Conservation (phyloP, 2,888 invertebrate species). For the Zootermopsis nevadensis region DNA sequence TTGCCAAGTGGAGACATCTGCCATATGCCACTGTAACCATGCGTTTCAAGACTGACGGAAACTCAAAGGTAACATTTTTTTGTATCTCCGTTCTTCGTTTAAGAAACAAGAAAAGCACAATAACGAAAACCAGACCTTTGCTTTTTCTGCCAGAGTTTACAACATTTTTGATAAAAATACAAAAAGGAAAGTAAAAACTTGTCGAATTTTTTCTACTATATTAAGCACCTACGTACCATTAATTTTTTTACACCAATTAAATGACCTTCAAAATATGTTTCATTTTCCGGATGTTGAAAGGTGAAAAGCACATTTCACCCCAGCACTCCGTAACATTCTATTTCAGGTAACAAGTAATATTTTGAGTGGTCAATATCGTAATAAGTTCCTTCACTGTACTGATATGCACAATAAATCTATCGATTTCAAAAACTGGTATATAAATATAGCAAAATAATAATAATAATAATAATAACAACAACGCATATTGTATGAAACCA, state of each 20-base stretch:
- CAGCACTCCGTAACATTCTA: neutral
- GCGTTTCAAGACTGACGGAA: neutral
- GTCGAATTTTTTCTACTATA: constrained; percentile 19
- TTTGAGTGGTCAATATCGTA: too few species aligned
- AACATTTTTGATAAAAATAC: neutral
- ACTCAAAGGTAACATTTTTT: constrained; percentile 4
- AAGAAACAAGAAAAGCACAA: neutral
- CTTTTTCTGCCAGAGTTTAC: neutral
- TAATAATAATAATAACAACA: too few species aligned
- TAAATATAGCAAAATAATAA: too few species aligned
- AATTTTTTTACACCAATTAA: neutral
- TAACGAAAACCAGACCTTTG: constrained; percentile 4
- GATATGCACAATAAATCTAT: too few species aligned
- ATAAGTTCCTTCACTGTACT: too few species aligned
- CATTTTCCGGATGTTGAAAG: neutral
- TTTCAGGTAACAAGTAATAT: too few species aligned
- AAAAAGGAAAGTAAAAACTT: neutral
- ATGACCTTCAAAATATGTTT: neutral
- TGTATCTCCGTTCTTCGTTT: neutral
- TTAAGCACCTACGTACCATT: neutral
- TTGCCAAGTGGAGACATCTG: neutral
- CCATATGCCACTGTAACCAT: neutral
- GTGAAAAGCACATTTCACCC: neutral
- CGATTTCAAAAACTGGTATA: too few species aligned
- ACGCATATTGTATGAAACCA: too few species aligned